Base-by-base conservation (phyloP, 2,888 invertebrate genomes). In the Pyrrhosoma nymphula region DNA sequence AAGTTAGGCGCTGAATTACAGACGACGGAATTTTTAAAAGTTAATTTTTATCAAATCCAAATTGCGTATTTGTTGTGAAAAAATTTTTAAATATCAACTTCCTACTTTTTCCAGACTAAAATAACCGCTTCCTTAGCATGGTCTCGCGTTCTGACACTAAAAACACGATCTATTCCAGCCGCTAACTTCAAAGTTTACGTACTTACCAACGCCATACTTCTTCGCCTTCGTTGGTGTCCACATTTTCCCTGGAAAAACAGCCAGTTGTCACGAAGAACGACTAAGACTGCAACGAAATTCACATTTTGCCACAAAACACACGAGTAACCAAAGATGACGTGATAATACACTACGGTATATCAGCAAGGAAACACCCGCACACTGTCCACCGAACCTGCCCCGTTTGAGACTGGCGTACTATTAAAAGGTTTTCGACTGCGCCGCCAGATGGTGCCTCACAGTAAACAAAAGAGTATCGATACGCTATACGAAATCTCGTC, bases 181-280 rank as follows among this genome's bases (percentile, higher is more conserved):
- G 14, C 14, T 35, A 82, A 82, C 82, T 82, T 35, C 23, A n/a
- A 93, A 95, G 95, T 95, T 90, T 69, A 63, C 91, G 56, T 95
- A 97, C 98, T 98, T 97, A 98, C 98, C 98, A 97, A 98, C 98
- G 96, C 98, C 98, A 97, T 98, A 98, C 97, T 98, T 98, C 96
- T 98, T 98, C 96, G 98, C 97, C 97, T 98, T 98, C 96, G 98
- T 98, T 96, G 98, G 98, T 96, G 98, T 98, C 98, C 98, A 98
- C 98, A 98, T 98, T 97, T 97, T 95, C 39, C 47, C n/a, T 26
- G 23, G 30, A 47, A 69, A 47, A 69, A 93, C 75, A 69, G 69
- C 26, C 93, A 69, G 69, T n/a, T n/a, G 93, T 69, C 63, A 35
- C 14, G 93, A 35, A 47, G 18, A 93, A n/a, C 26, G 93, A 35